Conservation (phyloP, 2,797 vertebrate species). For the Hydrolagus colliei region DNA sequence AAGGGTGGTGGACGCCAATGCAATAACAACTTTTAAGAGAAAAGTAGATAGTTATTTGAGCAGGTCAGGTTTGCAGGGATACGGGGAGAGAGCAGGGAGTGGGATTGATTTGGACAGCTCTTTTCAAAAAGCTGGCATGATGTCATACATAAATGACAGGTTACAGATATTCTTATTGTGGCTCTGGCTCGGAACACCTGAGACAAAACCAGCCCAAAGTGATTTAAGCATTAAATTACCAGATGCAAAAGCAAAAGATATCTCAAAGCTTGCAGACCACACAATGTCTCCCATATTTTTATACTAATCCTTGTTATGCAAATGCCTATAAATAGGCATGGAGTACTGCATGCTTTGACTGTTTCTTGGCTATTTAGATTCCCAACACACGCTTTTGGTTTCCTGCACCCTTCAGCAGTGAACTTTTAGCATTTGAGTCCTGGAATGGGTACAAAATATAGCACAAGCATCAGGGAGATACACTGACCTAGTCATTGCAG, state of each 20-base stretch:
- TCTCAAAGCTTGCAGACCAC: neutral
- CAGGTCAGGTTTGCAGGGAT: too few species aligned
- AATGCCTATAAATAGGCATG: slow-evolving; percentile 8
- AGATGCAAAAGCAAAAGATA: neutral
- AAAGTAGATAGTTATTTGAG: too few species aligned
- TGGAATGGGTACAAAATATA: neutral
- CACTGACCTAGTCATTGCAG: neutral
- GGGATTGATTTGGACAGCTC: too few species aligned
- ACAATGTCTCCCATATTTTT: neutral
- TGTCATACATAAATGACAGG: too few species aligned
- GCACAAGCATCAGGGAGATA: neutral
- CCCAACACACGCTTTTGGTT: neutral
- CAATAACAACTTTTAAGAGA: too few species aligned
- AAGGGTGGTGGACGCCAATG: too few species aligned
- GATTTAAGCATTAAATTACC: neutral
- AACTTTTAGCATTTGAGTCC: neutral
- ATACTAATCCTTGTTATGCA: neutral
- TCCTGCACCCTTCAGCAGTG: neutral
- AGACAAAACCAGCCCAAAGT: neutral
- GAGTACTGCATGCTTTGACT: neutral
- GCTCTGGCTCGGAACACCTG: neutral
- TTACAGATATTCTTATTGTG: neutral
- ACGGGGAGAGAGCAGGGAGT: too few species aligned
- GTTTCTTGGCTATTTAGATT: too few species aligned
- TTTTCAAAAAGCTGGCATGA: too few species aligned